Base-by-base conservation (phyloP, 1,140 invertebrate genomes). In the Dendroctonus valens region DNA sequence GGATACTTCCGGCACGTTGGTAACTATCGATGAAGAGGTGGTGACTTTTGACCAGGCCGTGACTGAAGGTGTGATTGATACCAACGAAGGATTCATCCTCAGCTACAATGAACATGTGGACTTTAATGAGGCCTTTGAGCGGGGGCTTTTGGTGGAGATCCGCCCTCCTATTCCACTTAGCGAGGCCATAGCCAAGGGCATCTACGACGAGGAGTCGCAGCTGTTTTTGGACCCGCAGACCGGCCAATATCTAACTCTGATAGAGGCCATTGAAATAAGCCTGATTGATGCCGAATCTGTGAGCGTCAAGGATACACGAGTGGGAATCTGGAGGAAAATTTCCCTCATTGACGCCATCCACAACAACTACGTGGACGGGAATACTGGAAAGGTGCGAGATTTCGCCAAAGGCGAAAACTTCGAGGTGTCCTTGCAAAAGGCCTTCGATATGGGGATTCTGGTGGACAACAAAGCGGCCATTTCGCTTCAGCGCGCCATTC, bases 71-170 rank as follows among this genome's bases (percentile, higher is more conserved):
- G 84, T 94, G 42, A 84, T 96, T 41, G 89, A 96, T 78, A 83
- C 87, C 6, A 86, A 87, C 69, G 84, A 86, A 49, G 93, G 93
- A 38, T 81, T 81, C 6, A 85, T 86, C 6, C 85, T 90, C 15
- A 77, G 82, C 41, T 81, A 86, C 69, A 82, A 85, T 40, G 83
- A 87, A 73, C 82, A 84, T n/a, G 80, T 94, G 49, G 88, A 93
- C 79, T 91, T 96, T 70, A 85, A 88, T 49, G 90, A 94, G 82
- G 94, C 92, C 5, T 88, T 94, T 73, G 91, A 94, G 76, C 82
- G 85, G 70, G 93, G 92, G n/a, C 79, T 92, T 37, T 79, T 96
- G 2, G 83, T 92, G 49, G 90, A 95, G 83, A 86, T 90, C 3
- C 85, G 89, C 52, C 87, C 85, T 76, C 91, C 92, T 11, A 83